Evolutionary conservation across 1,140 invertebrate species (phyloP).

Genomic region (Tyrophagus putrescentiae): DNA sequence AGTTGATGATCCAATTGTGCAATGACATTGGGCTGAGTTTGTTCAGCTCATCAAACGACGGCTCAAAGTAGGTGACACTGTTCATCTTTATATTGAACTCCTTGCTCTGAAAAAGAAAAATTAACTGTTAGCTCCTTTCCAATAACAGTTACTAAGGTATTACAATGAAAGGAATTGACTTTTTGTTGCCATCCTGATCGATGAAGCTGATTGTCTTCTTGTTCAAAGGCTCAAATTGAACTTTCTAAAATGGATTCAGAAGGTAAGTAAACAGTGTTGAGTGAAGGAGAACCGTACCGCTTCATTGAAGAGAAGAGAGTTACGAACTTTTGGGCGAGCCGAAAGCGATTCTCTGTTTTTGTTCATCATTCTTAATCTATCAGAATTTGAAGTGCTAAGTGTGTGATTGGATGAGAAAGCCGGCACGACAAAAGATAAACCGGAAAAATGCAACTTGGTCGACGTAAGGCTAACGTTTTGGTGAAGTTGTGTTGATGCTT

Average conservation of each 20-base stretch:
- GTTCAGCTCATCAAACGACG: slow-evolving; percentile 6
- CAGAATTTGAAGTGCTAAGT: no score
- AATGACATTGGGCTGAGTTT: not conserved
- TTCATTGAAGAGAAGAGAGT: no score
- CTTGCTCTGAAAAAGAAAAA: not conserved
- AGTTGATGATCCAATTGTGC: not conserved
- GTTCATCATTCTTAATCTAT: no score
- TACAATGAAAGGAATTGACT: slow-evolving; percentile 13
- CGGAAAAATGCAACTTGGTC: no score
- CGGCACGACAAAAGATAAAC: no score
- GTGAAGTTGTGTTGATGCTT: no score
- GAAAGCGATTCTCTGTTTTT: no score
- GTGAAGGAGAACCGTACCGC: no score
- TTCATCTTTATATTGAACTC: slow-evolving; percentile 4
- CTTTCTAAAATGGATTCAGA: not conserved
- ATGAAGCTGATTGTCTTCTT: slow-evolving; percentile 10
- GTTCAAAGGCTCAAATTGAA: not conserved
- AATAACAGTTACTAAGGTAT: not conserved
- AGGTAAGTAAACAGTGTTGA: not conserved
- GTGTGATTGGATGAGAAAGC: no score
- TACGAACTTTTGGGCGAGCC: no score
- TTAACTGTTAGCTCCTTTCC: no score
- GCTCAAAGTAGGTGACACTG: not conserved
- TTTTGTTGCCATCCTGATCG: slow-evolving; percentile 12
- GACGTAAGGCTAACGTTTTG: no score